Evolutionary conservation across 2,113 vertebrate genomes (phyloP).

Genomic region (Nesospiza acunhae): DNA sequence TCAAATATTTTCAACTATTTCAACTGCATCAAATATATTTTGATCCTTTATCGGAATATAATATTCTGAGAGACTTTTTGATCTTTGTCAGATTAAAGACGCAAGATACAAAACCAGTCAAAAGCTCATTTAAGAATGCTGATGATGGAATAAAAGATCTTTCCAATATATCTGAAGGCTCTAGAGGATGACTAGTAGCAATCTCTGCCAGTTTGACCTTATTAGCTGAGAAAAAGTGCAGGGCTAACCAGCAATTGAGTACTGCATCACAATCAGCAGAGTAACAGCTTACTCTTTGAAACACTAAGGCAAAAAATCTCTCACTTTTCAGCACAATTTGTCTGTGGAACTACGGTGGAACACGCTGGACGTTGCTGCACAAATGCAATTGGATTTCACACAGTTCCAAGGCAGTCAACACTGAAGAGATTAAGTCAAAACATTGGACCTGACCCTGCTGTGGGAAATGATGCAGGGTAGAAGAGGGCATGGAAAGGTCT

Average conservation of each 20-base stretch:
- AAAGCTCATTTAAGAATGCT: background rate
- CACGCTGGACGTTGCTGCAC: fast-evolving
- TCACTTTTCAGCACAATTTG: background rate
- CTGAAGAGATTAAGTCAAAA: background rate
- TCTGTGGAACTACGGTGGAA: background rate
- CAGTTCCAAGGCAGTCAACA: background rate
- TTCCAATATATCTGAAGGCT: background rate
- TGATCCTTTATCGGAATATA: background rate
- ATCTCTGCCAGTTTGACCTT: background rate
- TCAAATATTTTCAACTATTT: background rate
- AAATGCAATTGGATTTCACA: background rate
- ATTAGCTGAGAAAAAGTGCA: background rate
- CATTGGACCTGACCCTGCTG: background rate
- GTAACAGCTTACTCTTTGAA: background rate
- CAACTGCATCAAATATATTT: background rate
- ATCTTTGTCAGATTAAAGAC: background rate
- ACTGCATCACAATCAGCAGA: background rate
- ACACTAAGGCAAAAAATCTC: background rate
- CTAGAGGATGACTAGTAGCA: background rate
- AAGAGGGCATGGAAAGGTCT: background rate
- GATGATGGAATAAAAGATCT: background rate
- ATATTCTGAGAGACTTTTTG: background rate
- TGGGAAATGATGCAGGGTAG: background rate
- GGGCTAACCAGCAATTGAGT: background rate
- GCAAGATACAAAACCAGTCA: background rate